Evolutionary conservation across 2,888 invertebrate species (phyloP).

Genomic region (Drepana falcataria): DNA sequence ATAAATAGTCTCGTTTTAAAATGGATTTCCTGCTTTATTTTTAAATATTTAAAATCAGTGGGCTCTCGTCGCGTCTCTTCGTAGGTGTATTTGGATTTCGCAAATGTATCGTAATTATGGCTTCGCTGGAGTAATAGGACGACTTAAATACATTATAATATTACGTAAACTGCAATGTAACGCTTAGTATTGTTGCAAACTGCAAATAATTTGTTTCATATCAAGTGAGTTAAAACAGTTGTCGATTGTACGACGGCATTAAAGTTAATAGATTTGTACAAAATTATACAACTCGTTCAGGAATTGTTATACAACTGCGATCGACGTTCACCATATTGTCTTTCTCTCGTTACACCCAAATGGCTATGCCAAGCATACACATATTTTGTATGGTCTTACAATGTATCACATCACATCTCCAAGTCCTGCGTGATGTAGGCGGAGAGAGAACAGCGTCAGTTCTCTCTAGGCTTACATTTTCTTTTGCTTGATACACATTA

Average conservation of each 20-base stretch:
- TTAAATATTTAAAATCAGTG: not conserved
- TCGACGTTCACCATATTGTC: too few relatives aligned
- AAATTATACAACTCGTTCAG: not conserved
- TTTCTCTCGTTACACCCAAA: too few relatives aligned
- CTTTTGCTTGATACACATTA: too few relatives aligned
- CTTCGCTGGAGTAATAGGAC: not conserved
- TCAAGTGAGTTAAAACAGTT: not conserved
- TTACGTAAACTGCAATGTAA: not conserved
- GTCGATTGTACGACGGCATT: not conserved
- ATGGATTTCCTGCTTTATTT: not conserved
- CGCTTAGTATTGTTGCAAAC: not conserved
- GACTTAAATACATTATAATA: not conserved
- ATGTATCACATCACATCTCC: too few relatives aligned
- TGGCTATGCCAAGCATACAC: too few relatives aligned
- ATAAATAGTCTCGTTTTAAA: not conserved
- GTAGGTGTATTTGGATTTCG: not conserved
- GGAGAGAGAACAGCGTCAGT: too few relatives aligned
- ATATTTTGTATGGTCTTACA: too few relatives aligned
- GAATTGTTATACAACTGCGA: not conserved
- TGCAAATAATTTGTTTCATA: not conserved
- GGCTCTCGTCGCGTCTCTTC: not conserved
- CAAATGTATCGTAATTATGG: too few relatives aligned
- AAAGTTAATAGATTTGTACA: not conserved
- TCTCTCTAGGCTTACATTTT: too few relatives aligned
- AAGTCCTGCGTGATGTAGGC: too few relatives aligned